These are phyloP conservation scores for Atethmia centrago DNA, from an alignment of 2,888 invertebrate genomes.

Conservation along the genomic window DNA sequence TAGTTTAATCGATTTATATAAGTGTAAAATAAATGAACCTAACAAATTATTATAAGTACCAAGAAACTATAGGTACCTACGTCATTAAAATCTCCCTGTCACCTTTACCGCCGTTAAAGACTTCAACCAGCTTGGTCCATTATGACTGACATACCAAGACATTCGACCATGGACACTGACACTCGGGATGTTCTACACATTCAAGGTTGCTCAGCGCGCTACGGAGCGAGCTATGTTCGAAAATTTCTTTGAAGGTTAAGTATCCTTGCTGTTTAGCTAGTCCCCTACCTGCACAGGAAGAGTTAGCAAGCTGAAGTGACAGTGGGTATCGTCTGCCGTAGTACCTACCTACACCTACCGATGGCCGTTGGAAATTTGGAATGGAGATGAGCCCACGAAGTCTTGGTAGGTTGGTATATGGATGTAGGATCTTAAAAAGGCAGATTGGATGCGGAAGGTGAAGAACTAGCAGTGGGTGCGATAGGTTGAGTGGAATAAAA, in stretches of 20 bases:
- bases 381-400: not conserved
- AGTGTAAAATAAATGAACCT: too few species aligned
- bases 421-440: not conserved
- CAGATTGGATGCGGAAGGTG: not conserved
- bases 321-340: too few species aligned
- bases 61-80: not conserved
- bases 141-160: not conserved
- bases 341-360: too few species aligned
- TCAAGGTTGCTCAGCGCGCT: not conserved
- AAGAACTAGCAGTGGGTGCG: not conserved
- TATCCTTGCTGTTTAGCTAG: not conserved
- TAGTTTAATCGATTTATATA: too few species aligned
- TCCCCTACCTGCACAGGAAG: not conserved
- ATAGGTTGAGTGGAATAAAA: not conserved
- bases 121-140: not conserved
- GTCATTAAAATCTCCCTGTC: not conserved
- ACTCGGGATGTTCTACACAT: not conserved
- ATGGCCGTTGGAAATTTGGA: not conserved
- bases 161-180: not conserved
- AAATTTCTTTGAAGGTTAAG: not conserved
- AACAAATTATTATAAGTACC: not conserved
- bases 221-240: not conserved
- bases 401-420: not conserved
- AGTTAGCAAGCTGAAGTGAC: not conserved
- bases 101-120: not conserved